These are phyloP conservation scores for Tetanocera ferruginea DNA, from an alignment of 2,888 invertebrate genomes.

Conservation along the genomic window DNA sequence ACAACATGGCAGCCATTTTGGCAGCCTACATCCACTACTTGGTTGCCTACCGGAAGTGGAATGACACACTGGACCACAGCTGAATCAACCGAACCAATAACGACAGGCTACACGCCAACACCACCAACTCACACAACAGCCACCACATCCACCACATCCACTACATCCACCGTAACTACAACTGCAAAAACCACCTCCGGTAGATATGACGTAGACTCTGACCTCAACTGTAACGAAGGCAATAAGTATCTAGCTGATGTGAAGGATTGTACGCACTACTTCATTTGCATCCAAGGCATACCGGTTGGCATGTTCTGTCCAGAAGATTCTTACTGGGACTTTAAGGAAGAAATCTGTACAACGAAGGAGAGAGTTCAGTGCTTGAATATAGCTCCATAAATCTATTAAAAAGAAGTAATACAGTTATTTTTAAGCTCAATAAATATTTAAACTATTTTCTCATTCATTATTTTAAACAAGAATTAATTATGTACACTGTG, in stretches of 20 bases:
- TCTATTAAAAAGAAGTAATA: neutral
- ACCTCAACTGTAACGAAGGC: slow-evolving; percentile 2
- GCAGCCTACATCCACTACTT: slow-evolving; percentile 27
- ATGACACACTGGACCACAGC: neutral
- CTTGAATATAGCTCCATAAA: too few species aligned
- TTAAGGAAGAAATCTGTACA: slow-evolving; percentile 55
- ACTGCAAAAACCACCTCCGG: slow-evolving; percentile 32
- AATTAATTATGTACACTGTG: too few species aligned
- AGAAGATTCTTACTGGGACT: slow-evolving; percentile 62
- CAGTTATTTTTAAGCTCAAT: neutral
- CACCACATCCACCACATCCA: neutral
- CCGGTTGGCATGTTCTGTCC: slow-evolving; percentile 65
- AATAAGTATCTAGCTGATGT: slow-evolving; percentile 59
- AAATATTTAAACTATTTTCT: neutral
- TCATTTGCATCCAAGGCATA: slow-evolving; percentile 63
- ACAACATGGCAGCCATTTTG: slow-evolving; percentile 12
- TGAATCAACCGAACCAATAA: neutral
- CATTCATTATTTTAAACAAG: too few species aligned
- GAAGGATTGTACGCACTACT: slow-evolving; percentile 64
- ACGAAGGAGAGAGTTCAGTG: neutral
- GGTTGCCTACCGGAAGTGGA: neutral
- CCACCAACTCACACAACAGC: neutral
- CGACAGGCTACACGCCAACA: neutral
- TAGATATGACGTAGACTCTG: slow-evolving; percentile 18
- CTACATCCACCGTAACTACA: neutral